Evolutionary conservation across 2,888 invertebrate species (phyloP).

Genomic region (Plagodis pulveraria): DNA sequence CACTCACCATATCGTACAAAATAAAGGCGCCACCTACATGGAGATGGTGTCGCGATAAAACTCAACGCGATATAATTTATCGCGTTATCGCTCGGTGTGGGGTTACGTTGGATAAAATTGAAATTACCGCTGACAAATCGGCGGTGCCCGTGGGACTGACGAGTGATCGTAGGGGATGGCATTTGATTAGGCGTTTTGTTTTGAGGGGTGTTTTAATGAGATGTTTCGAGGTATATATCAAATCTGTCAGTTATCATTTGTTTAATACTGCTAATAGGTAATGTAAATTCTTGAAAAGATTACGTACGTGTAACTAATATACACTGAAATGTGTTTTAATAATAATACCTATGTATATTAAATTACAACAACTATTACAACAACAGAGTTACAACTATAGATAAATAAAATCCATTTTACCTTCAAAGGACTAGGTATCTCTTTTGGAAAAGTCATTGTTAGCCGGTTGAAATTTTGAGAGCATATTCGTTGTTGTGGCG

Average conservation of each 20-base stretch:
- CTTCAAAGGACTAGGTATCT: no score
- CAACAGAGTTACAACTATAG: no score
- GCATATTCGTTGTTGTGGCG: no score
- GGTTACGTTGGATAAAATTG: conserved; percentile 53
- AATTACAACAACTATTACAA: no score
- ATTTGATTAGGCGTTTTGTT: conserved; percentile 30
- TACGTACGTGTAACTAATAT: no score
- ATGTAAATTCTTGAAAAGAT: no score
- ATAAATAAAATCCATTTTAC: no score
- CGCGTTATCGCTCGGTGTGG: conserved; percentile 51
- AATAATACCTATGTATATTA: no score
- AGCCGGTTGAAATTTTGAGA: no score
- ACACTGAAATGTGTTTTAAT: no score
- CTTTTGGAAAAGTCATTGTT: no score
- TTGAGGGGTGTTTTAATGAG: conserved; percentile 30
- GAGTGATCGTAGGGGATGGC: conserved; percentile 20
- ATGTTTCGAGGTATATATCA: conserved; percentile 2
- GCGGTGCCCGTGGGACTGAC: conserved; percentile 36
- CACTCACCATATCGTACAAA: conserved; percentile 9
- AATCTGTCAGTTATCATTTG: conserved; percentile 1
- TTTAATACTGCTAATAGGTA: no score
- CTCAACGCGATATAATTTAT: conserved; percentile 52
- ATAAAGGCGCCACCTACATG: conserved; percentile 32
- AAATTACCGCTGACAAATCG: conserved; percentile 55
- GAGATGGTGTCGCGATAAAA: conserved; percentile 35